Evolutionary conservation across 2,888 invertebrate species (phyloP).

Genomic region (Netelia melanura): DNA sequence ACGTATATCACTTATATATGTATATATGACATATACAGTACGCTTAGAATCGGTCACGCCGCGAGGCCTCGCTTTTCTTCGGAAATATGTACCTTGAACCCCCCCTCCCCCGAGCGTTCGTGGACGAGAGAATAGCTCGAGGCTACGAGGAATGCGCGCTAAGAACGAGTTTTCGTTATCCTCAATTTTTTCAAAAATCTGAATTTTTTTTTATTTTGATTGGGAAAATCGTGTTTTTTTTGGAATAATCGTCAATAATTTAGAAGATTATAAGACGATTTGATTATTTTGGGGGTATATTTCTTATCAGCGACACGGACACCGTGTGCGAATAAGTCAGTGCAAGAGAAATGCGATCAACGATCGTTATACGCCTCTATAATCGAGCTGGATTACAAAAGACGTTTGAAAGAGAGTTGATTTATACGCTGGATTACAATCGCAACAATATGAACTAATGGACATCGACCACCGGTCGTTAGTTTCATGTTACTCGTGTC

Average conservation of each 20-base stretch:
- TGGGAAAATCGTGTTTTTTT: no score
- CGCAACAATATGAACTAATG: conserved; percentile 65
- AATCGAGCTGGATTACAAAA: conserved; percentile 35
- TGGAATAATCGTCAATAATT: no score
- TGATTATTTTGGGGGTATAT: conserved; percentile 53
- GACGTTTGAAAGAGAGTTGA: conserved; percentile 56
- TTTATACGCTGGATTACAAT: conserved; percentile 62
- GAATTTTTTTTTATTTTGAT: background rate
- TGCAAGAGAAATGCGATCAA: conserved; percentile 41
- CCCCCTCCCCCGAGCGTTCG: background rate
- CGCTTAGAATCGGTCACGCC: background rate
- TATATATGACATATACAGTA: background rate
- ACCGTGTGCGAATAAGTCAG: conserved; percentile 13
- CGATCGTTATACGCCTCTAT: conserved; percentile 45
- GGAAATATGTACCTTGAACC: conserved; percentile 24
- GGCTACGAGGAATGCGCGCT: background rate
- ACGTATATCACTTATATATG: conserved; percentile 4
- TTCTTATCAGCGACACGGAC: conserved; percentile 62
- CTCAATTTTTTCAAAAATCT: background rate
- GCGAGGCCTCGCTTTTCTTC: conserved; percentile 10
- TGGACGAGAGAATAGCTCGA: background rate
- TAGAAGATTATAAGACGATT: background rate
- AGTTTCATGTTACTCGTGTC: conserved; percentile 11
- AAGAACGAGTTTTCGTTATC: background rate
- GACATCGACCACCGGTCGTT: conserved; percentile 17